phyloP scores from a whole-genome alignment of 2,888 invertebrate genomes.

The Chymomyza caudatula region DNA sequence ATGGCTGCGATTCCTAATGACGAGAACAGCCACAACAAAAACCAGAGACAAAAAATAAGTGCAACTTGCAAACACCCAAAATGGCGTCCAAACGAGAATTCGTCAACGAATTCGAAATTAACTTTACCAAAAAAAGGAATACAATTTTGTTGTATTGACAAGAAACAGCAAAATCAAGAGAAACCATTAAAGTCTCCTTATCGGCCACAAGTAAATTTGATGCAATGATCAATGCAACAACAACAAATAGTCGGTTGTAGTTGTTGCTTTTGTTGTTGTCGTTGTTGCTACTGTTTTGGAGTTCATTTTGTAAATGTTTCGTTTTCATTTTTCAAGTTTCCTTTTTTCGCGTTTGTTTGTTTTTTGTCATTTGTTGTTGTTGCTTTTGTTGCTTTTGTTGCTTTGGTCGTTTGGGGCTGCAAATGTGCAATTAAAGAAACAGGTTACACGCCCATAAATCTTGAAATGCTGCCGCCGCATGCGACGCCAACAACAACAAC shows the following conservation, averaged over 20 bases:
- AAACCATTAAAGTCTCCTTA: neutral
- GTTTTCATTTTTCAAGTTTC: slow-evolving; percentile 67
- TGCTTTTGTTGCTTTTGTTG: slow-evolving; percentile 41
- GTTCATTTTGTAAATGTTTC: slow-evolving; percentile 64
- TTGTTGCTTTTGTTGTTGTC: slow-evolving; percentile 28
- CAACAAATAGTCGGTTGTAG: slow-evolving; percentile 10
- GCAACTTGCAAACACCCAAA: neutral
- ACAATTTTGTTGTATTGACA: neutral
- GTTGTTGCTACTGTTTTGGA: slow-evolving; percentile 62
- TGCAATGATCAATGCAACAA: slow-evolving; percentile 14
- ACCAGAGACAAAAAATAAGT: neutral
- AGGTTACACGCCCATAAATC: slow-evolving; percentile 76
- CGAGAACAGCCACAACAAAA: too few relatives aligned
- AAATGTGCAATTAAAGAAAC: slow-evolving; percentile 78
- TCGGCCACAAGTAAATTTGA: neutral
- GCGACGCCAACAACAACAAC: slow-evolving; percentile 36
- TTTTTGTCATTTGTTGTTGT: slow-evolving; percentile 30
- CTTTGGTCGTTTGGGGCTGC: slow-evolving; percentile 66
- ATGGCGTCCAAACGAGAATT: neutral
- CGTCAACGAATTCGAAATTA: neutral
- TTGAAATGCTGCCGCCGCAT: slow-evolving; percentile 62
- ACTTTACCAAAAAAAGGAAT: neutral
- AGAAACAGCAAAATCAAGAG: neutral
- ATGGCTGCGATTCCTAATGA: neutral
- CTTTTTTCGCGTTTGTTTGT: slow-evolving; percentile 34